Base-by-base conservation (phyloP, 2,113 vertebrate species). In the human (Homo sapiens) region DNA sequence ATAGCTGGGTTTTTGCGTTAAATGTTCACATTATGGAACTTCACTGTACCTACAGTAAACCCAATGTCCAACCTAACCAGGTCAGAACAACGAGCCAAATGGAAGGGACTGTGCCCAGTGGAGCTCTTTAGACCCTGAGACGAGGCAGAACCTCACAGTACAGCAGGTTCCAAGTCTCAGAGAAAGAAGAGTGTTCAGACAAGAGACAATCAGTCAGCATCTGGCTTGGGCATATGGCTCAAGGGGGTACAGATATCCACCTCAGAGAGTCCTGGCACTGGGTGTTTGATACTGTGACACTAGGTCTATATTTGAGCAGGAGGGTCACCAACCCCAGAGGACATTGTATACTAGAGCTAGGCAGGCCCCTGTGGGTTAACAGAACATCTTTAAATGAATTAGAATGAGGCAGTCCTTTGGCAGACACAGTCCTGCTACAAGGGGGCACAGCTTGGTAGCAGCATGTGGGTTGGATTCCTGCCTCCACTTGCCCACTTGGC, bases 401-500 rank as follows among this genome's bases (percentile, higher is more conserved):
- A 57, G 32, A 80, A 40, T 11, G 38, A 48, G n/a, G 38, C 3
- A n/a, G 23, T 76, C 6, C 45, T 38, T 52, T 12, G 55, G 48
- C 14, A 72, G 35, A 52, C 16, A 30, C 20, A 88, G 30, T 43
- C 64, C 45, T 70, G 52, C 13, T 23, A 30, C 32, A 30, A 50
- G 50, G 16, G 25, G 6, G 3, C 12, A 45, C 0, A 0, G 20
- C 8, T 66, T 13, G 30, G 64, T 22, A 55, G 48, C 13, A 40
- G 38, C 40, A 8, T 3, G 8, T 23, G 32, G 48, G 12, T 2
- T 83, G 30, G 3, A 10, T 64, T 79, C 45, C 18, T 70, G 73
- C 0, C 9, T 16, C 4, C 3, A 4, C 4, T 11, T 0, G 0
- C n/a, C 43, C 16, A 20, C 14, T 87, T 35, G 30, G 17, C 30